phyloP scores from a whole-genome alignment of 2,888 invertebrate genomes.

The Mythimna lalbum region DNA sequence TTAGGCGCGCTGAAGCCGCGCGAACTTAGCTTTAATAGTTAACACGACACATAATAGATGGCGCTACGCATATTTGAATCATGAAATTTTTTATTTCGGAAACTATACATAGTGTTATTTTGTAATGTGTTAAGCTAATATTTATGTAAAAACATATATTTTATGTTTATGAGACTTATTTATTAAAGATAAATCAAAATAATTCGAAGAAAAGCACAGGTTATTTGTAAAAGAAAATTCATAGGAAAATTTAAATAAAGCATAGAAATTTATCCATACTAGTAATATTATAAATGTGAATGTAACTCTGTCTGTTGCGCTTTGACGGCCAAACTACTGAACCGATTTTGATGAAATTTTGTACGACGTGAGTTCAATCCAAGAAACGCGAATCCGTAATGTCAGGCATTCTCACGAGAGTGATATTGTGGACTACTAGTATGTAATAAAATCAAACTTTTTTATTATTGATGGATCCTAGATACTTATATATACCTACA shows the following conservation, averaged over 20 bases:
- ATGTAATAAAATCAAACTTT: too few relatives aligned
- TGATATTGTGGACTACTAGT: too few relatives aligned
- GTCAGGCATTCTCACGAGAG: too few relatives aligned
- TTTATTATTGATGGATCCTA: too few relatives aligned
- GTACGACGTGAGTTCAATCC: too few relatives aligned
- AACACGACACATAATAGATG: constrained; percentile 38
- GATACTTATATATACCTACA: too few relatives aligned
- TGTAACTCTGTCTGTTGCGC: too few relatives aligned
- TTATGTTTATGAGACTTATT: not conserved
- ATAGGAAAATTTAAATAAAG: not conserved
- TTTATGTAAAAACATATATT: not conserved
- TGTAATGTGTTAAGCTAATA: not conserved
- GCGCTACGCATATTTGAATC: constrained; percentile 36
- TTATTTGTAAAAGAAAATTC: not conserved
- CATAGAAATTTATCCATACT: not conserved
- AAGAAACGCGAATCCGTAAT: too few relatives aligned
- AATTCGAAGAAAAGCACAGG: too few relatives aligned
- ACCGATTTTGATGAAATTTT: too few relatives aligned
- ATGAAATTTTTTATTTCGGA: not conserved
- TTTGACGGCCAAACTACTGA: too few relatives aligned
- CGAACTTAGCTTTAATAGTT: constrained; percentile 39
- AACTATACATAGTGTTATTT: not conserved
- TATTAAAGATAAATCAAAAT: not conserved
- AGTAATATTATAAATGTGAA: too few relatives aligned
- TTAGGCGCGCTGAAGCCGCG: not conserved